These are phyloP conservation scores for Neoaliturus tenellus DNA, from an alignment of 2,888 invertebrate species.

Conservation along the genomic window DNA sequence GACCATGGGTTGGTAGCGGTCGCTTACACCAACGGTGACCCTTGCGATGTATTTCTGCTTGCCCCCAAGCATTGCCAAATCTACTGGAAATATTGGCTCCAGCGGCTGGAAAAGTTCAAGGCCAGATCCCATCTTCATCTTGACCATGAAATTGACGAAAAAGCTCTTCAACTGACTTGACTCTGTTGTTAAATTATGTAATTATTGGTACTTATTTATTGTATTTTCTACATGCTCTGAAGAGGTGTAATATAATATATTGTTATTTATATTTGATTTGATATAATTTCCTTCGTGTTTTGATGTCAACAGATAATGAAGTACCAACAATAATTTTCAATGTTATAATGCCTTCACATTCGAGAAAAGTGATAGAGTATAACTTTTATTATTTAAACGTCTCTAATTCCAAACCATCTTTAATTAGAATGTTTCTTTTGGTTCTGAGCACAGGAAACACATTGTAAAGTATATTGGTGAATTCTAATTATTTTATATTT, in stretches of 20 bases:
- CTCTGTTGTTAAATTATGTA: not conserved
- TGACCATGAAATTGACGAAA: conserved; percentile 36
- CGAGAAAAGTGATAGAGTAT: no score
- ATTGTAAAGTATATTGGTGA: no score
- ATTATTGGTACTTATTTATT: not conserved
- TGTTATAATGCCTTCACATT: no score
- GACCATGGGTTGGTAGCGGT: conserved; percentile 80
- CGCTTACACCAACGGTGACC: conserved; percentile 82
- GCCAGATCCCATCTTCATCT: conserved; percentile 22
- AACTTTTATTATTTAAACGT: no score
- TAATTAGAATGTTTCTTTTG: no score
- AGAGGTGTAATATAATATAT: not conserved
- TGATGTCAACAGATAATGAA: not conserved
- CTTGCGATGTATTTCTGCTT: conserved; percentile 79
- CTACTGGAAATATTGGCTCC: conserved; percentile 84
- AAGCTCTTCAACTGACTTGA: not conserved
- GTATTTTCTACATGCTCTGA: not conserved
- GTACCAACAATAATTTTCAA: no score
- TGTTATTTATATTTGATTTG: not conserved
- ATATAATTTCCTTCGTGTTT: not conserved
- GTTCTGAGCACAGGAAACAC: no score
- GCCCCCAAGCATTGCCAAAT: conserved; percentile 75
- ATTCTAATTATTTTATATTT: no score
- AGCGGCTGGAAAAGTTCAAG: conserved; percentile 76
- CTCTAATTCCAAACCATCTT: no score